Evolutionary conservation across 35 echinoderm and acorn worm species (phyloP).

Genomic region (Eucidaris tribuloides): DNA sequence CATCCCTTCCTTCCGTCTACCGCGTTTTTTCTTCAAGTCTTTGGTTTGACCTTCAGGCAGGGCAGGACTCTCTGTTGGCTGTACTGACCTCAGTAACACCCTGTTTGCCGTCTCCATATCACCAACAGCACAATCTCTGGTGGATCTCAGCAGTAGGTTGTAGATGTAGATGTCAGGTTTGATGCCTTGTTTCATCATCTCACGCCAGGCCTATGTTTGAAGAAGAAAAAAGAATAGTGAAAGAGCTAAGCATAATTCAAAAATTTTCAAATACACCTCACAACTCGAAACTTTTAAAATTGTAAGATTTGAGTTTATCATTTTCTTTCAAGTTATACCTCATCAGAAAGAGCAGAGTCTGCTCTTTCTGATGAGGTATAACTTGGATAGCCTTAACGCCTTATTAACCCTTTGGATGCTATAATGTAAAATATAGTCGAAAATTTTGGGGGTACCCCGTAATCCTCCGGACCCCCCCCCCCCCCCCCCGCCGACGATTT

Average conservation of each 20-base stretch:
- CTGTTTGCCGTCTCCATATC: conserved; percentile 74
- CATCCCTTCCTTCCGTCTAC: neutral
- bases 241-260: neutral
- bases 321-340: too few species aligned
- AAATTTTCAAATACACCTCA: neutral
- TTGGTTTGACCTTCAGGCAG: neutral
- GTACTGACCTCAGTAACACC: conserved; percentile 54
- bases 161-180: conserved; percentile 68
- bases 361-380: too few species aligned
- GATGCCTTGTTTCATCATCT: conserved; percentile 72
- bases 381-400: too few species aligned
- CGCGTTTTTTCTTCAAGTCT: too few species aligned
- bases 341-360: too few species aligned
- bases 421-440: too few species aligned
- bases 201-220: conserved; percentile 75
- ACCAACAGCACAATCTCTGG: conserved; percentile 87
- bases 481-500: too few species aligned
- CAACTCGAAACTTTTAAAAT: neutral
- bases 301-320: too few species aligned
- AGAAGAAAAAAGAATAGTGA: conserved; percentile 5
- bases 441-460: too few species aligned
- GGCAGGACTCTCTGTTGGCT: neutral
- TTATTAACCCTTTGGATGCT: too few species aligned
- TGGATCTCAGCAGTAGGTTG: conserved; percentile 81
- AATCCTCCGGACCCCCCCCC: too few species aligned